Evolutionary conservation across 2,797 vertebrate species (phyloP).

Genomic region (Chlorospingus flavigularis): DNA sequence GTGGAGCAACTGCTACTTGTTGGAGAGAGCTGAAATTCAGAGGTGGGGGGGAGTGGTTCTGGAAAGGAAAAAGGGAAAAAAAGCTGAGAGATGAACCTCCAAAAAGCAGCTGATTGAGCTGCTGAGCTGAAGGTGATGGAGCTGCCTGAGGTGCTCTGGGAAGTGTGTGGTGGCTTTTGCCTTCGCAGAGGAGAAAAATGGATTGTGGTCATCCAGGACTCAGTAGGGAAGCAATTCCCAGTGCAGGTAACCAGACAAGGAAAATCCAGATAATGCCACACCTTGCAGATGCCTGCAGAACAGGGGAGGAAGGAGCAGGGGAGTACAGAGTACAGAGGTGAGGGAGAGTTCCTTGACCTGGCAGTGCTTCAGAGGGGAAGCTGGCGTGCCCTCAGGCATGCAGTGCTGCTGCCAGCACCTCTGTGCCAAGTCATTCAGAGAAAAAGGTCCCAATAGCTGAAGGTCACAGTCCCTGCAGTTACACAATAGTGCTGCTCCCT

Average conservation of each 20-base stretch:
- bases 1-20: fast-evolving
- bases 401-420: neutral
- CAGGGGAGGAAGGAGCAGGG: neutral
- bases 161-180: neutral
- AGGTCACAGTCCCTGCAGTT: neutral
- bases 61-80: neutral
- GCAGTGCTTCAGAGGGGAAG: neutral
- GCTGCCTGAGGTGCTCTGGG: neutral
- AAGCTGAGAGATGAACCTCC: neutral
- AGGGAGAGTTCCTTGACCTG: neutral
- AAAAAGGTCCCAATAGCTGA: neutral
- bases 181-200: neutral
- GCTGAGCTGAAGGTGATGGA: neutral
- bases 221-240: neutral
- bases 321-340: neutral
- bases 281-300: fast-evolving
- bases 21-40: neutral
- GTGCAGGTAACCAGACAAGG: neutral
- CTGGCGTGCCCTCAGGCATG: neutral
- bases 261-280: neutral
- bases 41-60: neutral
- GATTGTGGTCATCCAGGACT: neutral
- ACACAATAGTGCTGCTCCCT: neutral
- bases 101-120: neutral
- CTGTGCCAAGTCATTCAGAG: neutral